Evolutionary conservation across 2,113 vertebrate species (phyloP).

Genomic region (Trinectes maculatus): DNA sequence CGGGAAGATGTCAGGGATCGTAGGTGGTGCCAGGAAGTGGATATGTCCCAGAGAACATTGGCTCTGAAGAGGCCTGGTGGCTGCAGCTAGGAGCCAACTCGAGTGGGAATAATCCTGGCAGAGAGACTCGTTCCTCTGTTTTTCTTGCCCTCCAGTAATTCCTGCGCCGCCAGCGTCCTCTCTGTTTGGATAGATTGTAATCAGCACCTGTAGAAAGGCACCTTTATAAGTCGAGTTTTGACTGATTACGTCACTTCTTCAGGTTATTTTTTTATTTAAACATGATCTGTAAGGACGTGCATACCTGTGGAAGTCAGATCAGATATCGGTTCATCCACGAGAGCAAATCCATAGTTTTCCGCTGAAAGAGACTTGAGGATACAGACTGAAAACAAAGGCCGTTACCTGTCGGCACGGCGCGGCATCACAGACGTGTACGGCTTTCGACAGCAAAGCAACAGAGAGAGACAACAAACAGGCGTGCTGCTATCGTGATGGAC

Average conservation of each 20-base stretch:
- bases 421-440: slow-evolving; percentile 50
- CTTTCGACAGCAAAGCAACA: slow-evolving; percentile 63
- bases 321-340: slow-evolving; percentile 12
- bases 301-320: background rate
- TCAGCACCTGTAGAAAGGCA: slow-evolving; percentile 34
- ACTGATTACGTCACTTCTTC: too few species aligned
- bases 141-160: slow-evolving; percentile 40
- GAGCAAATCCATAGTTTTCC: slow-evolving; percentile 22
- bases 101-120: slow-evolving; percentile 40
- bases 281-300: background rate
- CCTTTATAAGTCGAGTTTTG: too few species aligned
- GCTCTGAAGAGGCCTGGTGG: slow-evolving; percentile 41
- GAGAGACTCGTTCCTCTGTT: slow-evolving; percentile 16
- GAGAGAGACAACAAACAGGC: slow-evolving; percentile 75
- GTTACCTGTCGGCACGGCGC: slow-evolving; percentile 38
- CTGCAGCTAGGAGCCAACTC: slow-evolving; percentile 30
- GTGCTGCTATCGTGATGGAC: slow-evolving; percentile 74
- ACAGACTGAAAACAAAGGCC: slow-evolving; percentile 17
- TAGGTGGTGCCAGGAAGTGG: slow-evolving; percentile 42
- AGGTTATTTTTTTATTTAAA: too few species aligned
- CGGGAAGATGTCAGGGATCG: slow-evolving; percentile 59
- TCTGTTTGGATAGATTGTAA: slow-evolving; percentile 14
- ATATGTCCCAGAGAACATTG: slow-evolving; percentile 43
- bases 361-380: slow-evolving; percentile 10
- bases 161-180: slow-evolving; percentile 6